These are phyloP conservation scores for Agapetus fuscipes DNA, from an alignment of 2,888 invertebrate genomes.

Conservation along the genomic window DNA sequence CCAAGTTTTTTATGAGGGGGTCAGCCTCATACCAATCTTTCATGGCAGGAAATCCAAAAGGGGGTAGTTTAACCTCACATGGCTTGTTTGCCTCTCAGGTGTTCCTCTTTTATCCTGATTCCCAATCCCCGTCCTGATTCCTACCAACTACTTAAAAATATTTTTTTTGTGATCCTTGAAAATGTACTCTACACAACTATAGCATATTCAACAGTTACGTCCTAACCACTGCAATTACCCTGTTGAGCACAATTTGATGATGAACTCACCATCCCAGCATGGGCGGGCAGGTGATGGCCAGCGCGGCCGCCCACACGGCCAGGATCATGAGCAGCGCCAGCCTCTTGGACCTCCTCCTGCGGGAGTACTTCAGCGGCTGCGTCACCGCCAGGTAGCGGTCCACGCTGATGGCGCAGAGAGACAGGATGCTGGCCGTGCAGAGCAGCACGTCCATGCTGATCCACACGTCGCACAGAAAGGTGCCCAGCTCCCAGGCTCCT, in stretches of 20 bases:
- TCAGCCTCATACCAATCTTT: too few relatives aligned
- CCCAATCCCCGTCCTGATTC: too few relatives aligned
- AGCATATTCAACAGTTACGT: too few relatives aligned
- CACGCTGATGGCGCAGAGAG: slow-evolving; percentile 86
- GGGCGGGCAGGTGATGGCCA: slow-evolving; percentile 88
- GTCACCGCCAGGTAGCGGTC: slow-evolving; percentile 90
- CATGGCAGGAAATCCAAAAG: too few relatives aligned
- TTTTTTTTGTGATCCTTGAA: too few relatives aligned
- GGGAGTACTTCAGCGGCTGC: slow-evolving; percentile 84
- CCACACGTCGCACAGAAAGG: slow-evolving; percentile 85
- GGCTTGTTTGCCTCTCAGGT: too few relatives aligned
- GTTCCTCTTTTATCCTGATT: too few relatives aligned
- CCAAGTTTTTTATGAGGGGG: too few relatives aligned
- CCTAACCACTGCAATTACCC: too few relatives aligned
- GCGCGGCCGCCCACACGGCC: slow-evolving; percentile 82
- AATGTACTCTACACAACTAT: too few relatives aligned
- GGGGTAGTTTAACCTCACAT: too few relatives aligned
- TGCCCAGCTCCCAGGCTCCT: slow-evolving; percentile 84
- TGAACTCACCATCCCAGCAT: slow-evolving; percentile 77
- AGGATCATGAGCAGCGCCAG: slow-evolving; percentile 79
- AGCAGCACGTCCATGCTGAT: slow-evolving; percentile 87
- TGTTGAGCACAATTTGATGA: neutral
- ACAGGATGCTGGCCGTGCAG: slow-evolving; percentile 88
- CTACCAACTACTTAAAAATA: too few relatives aligned
- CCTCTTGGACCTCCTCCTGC: slow-evolving; percentile 75